Base-by-base conservation (phyloP, 2,888 invertebrate species). In the Sarcophaga variegata region DNA sequence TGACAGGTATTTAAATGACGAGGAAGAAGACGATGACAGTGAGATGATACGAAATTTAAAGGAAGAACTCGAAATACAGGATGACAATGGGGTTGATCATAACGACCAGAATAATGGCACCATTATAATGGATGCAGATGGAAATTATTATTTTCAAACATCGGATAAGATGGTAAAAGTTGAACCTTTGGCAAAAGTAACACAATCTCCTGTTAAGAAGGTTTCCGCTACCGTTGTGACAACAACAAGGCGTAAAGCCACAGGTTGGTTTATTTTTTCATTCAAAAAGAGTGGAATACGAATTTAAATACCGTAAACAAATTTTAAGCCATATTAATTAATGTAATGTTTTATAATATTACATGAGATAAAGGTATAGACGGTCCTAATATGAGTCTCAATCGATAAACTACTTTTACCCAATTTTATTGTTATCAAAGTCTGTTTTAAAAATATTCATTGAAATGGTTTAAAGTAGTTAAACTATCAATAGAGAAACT, bases 81-180 rank as follows among this genome's bases (percentile, higher is more conserved):
- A 60, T 37, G 71, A 27, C 37, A 80, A 79, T 5, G 89, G 89
- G 12, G 88, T 81, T 17, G 62, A 63, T 4, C 75, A 25, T n/a
- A 27, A 84, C 81, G 82, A 60, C n/a, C 88, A 82, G 20, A 76
- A 45, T 4, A 82, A 83, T 60, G 62, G 70, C 2, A 75, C 54
- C 96, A 97, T 92, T 95, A 96, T 54, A 17, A 81, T 87, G 69
- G 84, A 81, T 71, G 76, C 25, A 2, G 81, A 81, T 25, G 97
- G 97, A 0, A 96, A 96, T 89, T 97, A 97, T 92, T 97, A 97
- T 91, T 97, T 96, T 91, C 97, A 97, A 93, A 95, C 96, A 2
- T 95, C 95, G 60, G 95, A 95, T 4, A 95, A 95, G 66, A 89
- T 64, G 49, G 83, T 83, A 4, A 75, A 63, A 11, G 69, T 81